A percentile compares a stretch with the other conserved stretches of the same genome.
These are phyloP conservation scores for Miniopterus natalensis DNA, from an alignment of 2,113 vertebrate genomes.

Conservation along the genomic window DNA sequence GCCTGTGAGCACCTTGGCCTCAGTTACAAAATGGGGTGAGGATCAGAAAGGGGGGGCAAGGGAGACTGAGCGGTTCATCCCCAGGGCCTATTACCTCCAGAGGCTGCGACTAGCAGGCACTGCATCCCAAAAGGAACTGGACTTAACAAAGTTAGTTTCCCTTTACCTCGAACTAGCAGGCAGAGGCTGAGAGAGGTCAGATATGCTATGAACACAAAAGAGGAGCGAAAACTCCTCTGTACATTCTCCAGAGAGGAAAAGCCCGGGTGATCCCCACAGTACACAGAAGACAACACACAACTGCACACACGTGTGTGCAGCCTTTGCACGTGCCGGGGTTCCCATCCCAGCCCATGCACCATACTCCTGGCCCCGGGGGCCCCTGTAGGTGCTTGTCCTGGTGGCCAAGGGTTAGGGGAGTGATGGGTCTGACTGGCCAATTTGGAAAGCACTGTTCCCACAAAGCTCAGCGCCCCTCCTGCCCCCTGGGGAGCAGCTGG, in stretches of 20 bases:
- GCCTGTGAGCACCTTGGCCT: not conserved
- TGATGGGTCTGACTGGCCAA: not conserved
- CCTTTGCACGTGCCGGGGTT: no score
- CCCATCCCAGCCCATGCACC: fast-evolving
- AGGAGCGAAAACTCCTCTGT: not conserved
- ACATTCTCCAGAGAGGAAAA: not conserved
- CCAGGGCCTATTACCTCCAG: not conserved
- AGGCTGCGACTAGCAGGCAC: fast-evolving
- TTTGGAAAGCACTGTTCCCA: not conserved
- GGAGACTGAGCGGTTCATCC: fast-evolving
- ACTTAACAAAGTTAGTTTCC: fast-evolving
- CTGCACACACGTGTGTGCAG: fast-evolving
- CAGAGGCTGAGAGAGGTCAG: not conserved
- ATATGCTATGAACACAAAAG: no score
- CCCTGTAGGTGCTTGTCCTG: not conserved
- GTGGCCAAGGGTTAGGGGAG: not conserved
- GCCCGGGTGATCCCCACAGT: not conserved
- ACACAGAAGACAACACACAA: not conserved
- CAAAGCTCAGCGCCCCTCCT: not conserved
- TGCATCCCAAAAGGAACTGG: not conserved
- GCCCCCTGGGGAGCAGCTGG: not conserved
- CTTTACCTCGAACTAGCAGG: not conserved
- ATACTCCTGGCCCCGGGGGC: not conserved
- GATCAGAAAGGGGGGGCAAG: not conserved
- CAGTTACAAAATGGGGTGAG: fast-evolving